Base-by-base conservation (phyloP, 2,113 vertebrate species). In the Coreoperca whiteheadi region DNA sequence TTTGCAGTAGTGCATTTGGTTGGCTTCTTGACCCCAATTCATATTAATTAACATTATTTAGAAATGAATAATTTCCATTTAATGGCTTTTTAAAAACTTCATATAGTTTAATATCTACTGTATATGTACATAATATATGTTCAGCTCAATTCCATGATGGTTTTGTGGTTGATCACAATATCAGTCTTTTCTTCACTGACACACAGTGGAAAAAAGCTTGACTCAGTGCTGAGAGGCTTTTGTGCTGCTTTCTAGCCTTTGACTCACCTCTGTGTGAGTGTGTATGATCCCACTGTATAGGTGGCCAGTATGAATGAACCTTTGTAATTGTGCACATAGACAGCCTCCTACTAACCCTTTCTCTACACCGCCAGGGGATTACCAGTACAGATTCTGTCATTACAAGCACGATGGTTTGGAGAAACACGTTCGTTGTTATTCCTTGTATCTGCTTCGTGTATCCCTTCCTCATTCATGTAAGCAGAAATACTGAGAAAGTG, bases 221-320 rank as follows among this genome's bases (percentile, higher is more conserved):
- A 60, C 64, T 63, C 8, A 0, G 23, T 32, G 25, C 12, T 28
- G 2, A 73, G 46, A 82, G 46, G 25, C 34, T 25, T 82, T 72
- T 73, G 21, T 65, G 60, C 65, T 67, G 74, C 43, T 68, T 69
- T 37, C 41, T 8, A 46, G 59, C 21, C 41, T 63, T 82, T 57
- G 72, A 84, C 64, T 79, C 75, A 60, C 37, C 64, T 65, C 61
- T 34, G 56, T 34, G 48, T 51, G 54, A 28, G 21, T 41, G 46
- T 63, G 46, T 51, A 25, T 61, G 72, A 39, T 73, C 39, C 41
- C 63, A 54, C 8, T 61, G 79, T 82, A 39, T 80, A 71, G 75
- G 72, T 67, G 67, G 37, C 43, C 32, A 4, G 37, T 43, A 41
- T 23, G 25, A 82, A 43, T 56, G n/a, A 74, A 32, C 1, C 65